Evolutionary conservation across 2,113 vertebrate genomes (phyloP).

Genomic region (Naja naja): DNA sequence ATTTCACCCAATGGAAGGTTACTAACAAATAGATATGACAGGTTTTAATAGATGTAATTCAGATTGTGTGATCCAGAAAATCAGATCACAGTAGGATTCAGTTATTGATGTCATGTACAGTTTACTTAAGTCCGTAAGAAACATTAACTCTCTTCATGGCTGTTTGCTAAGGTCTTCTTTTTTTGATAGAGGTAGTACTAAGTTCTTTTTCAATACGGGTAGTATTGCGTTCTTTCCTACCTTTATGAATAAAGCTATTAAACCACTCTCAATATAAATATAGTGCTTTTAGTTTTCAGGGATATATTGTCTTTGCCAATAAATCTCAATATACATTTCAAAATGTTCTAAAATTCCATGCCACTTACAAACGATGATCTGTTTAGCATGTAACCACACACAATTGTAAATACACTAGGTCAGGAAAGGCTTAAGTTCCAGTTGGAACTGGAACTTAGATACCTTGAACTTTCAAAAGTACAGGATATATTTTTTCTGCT

Average conservation of each 20-base stretch:
- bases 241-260: background rate
- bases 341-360: background rate
- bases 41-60: no score
- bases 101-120: no score
- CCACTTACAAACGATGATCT: background rate
- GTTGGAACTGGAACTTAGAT: background rate
- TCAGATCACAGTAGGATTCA: no score
- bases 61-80: no score
- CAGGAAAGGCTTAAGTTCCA: background rate
- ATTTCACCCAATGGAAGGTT: no score
- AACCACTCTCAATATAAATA: background rate
- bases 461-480: conserved; percentile 17
- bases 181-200: background rate
- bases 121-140: background rate
- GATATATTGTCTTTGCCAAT: background rate
- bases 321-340: background rate
- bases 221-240: background rate
- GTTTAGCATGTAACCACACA: background rate
- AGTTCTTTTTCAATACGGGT: background rate
- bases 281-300: background rate
- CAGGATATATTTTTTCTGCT: background rate
- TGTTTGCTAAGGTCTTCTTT: background rate
- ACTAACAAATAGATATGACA: no score
- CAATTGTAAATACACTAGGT: background rate
- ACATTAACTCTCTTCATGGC: background rate